Evolutionary conservation across 2,888 invertebrate species (phyloP).

Genomic region (Lithodes maja): DNA sequence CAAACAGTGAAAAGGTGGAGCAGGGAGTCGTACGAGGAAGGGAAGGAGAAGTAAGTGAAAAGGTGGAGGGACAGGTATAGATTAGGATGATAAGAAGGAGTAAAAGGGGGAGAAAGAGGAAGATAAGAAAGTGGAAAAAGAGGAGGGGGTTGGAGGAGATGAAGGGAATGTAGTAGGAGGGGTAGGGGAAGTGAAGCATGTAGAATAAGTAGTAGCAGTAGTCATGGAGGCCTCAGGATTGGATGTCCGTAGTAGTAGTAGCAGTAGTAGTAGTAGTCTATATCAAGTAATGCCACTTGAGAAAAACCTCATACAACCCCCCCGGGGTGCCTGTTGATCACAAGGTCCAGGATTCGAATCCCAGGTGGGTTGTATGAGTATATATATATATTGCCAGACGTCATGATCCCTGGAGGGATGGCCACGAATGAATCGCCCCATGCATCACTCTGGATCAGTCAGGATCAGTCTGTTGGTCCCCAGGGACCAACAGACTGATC

Average conservation of each 20-base stretch:
- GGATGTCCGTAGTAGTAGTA: not conserved
- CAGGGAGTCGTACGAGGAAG: not conserved
- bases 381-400: too few relatives aligned
- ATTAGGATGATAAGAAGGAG: not conserved
- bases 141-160: not conserved
- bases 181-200: not conserved
- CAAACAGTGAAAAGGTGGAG: too few relatives aligned
- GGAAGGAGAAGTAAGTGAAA: not conserved
- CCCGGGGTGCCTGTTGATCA: too few relatives aligned
- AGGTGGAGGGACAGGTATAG: not conserved
- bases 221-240: not conserved
- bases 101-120: conserved; percentile 15
- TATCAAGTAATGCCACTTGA: too few relatives aligned
- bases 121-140: not conserved
- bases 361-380: too few relatives aligned
- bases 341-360: too few relatives aligned
- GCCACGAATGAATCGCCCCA: too few relatives aligned
- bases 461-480: too few relatives aligned
- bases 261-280: not conserved
- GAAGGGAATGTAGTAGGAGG: not conserved
- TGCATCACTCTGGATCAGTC: not conserved
- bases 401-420: too few relatives aligned
- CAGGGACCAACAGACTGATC: too few relatives aligned
- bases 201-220: not conserved
- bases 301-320: too few relatives aligned